Conservation (phyloP, 1,140 invertebrate genomes). For the Drosophila parvula region DNA sequence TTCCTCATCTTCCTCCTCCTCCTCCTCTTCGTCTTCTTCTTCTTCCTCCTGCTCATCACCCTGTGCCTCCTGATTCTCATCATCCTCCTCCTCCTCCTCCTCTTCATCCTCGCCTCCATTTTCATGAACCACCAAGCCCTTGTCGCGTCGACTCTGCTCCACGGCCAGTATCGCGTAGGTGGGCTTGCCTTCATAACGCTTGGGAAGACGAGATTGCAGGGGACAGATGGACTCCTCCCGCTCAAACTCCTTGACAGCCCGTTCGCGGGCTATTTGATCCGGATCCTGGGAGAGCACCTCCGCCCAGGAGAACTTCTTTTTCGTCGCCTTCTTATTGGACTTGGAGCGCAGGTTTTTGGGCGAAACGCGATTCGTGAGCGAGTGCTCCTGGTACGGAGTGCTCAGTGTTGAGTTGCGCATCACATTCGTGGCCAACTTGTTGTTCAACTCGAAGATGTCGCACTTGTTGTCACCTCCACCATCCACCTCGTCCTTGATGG, state of each 20-base stretch:
- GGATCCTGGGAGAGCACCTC: conserved; percentile 82
- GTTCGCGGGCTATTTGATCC: conserved; percentile 82
- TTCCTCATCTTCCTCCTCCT: not conserved
- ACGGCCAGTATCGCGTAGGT: conserved; percentile 81
- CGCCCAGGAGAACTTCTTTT: conserved; percentile 83
- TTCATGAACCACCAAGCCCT: conserved; percentile 54
- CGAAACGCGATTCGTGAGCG: conserved; percentile 80
- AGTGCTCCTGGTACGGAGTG: conserved; percentile 78
- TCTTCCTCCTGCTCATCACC: not conserved
- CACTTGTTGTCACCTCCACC: conserved; percentile 42
- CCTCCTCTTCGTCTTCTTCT: not conserved
- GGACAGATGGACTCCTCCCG: conserved; percentile 75
- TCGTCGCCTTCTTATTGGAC: conserved; percentile 69
- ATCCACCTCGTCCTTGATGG: conserved; percentile 66
- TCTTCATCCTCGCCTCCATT: conserved; percentile 26
- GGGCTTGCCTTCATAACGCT: conserved; percentile 74
- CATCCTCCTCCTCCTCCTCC: conserved; percentile 19
- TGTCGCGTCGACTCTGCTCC: conserved; percentile 67
- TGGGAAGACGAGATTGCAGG: conserved; percentile 61
- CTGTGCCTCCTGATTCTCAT: conserved; percentile 6
- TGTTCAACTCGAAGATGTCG: conserved; percentile 77
- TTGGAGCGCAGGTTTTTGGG: conserved; percentile 84
- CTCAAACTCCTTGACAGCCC: conserved; percentile 83
- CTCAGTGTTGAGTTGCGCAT: conserved; percentile 53
- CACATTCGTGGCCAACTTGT: conserved; percentile 51